A percentile compares a stretch with the other conserved stretches of the same genome.
Conservation (phyloP, 2,113 vertebrate genomes). For the Anoplopoma fimbria region DNA sequence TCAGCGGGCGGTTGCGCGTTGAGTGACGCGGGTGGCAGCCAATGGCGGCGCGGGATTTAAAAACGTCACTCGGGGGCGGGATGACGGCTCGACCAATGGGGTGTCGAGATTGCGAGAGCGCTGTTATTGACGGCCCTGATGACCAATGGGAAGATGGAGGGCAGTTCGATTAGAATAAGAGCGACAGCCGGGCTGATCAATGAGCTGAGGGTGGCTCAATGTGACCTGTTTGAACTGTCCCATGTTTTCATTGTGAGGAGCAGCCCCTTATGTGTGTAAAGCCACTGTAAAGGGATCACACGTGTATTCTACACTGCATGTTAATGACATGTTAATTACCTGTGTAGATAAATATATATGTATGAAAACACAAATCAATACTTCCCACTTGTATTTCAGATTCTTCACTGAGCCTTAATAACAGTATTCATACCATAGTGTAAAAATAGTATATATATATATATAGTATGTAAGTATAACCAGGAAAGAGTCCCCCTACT, state of each 20-base stretch:
- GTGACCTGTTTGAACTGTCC: slow-evolving; percentile 38
- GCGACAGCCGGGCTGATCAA: slow-evolving; percentile 67
- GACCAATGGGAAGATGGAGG: slow-evolving; percentile 71
- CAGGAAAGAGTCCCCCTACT: too few species aligned
- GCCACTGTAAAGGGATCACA: too few species aligned
- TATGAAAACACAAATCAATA: background rate
- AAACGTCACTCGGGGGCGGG: slow-evolving; percentile 26
- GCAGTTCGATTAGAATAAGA: slow-evolving; percentile 52
- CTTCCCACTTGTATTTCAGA: background rate
- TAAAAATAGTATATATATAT: background rate
- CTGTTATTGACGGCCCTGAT: slow-evolving; percentile 48
- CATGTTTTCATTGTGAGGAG: slow-evolving; percentile 10
- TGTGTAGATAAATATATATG: background rate
- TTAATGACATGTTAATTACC: background rate
- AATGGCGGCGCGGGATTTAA: background rate
- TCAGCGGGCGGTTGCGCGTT: slow-evolving; percentile 52
- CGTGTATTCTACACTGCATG: background rate
- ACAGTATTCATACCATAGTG: background rate
- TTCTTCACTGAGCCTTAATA: background rate
- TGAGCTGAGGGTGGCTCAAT: slow-evolving; percentile 39
- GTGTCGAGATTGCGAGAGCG: slow-evolving; percentile 37
- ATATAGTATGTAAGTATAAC: too few species aligned
- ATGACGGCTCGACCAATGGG: slow-evolving; percentile 71
- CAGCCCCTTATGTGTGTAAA: slow-evolving; percentile 19
- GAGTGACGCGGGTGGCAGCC: slow-evolving; percentile 33